phyloP scores from a whole-genome alignment of 2,888 invertebrate genomes.

The Leptarthrus brevirostris region DNA sequence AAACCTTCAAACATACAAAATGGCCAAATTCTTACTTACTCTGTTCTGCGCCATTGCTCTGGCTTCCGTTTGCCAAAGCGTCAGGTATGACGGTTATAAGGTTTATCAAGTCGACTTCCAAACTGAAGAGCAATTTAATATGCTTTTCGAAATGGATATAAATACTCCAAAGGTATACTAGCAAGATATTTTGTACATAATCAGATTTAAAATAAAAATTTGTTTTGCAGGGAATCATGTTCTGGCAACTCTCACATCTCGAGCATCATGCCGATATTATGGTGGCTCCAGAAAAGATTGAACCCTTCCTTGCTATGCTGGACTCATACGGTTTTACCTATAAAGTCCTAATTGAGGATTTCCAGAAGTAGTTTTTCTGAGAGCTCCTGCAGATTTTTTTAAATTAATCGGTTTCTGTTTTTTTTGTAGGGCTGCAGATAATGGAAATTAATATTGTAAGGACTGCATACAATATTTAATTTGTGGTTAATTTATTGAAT shows the following conservation, averaged over 20 bases:
- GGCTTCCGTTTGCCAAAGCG: constrained; percentile 17
- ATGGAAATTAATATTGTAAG: too few relatives aligned
- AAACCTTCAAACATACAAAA: too few relatives aligned
- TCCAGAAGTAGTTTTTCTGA: neutral
- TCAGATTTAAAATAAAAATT: too few relatives aligned
- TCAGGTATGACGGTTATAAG: constrained; percentile 14
- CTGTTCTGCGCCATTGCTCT: constrained; percentile 10
- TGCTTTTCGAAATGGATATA: constrained; percentile 6
- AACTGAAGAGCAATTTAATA: constrained; percentile 22
- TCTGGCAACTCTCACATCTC: constrained; percentile 22
- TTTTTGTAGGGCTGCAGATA: too few relatives aligned
- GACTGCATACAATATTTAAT: too few relatives aligned
- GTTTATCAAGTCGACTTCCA: constrained; percentile 13
- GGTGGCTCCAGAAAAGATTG: constrained; percentile 7
- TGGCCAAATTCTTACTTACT: constrained; percentile 7
- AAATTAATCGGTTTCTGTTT: too few relatives aligned
- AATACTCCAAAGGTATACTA: neutral
- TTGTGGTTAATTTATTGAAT: too few relatives aligned
- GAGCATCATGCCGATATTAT: constrained; percentile 31
- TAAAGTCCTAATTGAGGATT: neutral
- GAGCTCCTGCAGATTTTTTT: too few relatives aligned
- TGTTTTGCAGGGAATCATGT: constrained; percentile 1
- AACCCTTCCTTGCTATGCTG: neutral
- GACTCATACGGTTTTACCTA: neutral
- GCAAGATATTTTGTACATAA: too few relatives aligned